Evolutionary conservation across 2,797 vertebrate species (phyloP).

Genomic region (Podargus strigoides): DNA sequence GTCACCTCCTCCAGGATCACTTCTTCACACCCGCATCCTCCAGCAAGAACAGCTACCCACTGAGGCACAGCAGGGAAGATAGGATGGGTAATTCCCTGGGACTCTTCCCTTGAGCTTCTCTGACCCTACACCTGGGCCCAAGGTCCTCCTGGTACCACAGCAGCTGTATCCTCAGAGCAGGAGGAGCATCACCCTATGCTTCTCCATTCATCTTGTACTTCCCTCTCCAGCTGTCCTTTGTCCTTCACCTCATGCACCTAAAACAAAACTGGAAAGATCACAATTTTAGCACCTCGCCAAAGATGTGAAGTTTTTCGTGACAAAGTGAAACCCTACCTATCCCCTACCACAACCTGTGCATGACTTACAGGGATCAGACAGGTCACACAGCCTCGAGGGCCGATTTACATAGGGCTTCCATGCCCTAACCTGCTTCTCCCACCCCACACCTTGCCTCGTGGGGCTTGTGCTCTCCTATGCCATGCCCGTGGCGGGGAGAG

Average conservation of each 20-base stretch:
- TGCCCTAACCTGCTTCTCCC: not conserved
- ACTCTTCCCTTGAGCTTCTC: not conserved
- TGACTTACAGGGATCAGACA: not conserved
- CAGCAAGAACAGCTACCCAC: not conserved
- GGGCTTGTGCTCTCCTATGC: not conserved
- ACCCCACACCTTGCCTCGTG: not conserved
- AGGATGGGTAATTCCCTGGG: not conserved
- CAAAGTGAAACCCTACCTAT: not conserved
- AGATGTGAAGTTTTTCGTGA: accelerated
- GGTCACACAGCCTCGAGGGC: not conserved
- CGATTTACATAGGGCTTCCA: not conserved
- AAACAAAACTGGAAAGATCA: not conserved
- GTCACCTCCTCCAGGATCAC: not conserved
- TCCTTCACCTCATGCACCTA: not conserved
- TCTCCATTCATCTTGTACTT: not conserved
- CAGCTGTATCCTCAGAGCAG: not conserved
- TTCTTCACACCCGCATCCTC: accelerated
- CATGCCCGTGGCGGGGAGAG: accelerated
- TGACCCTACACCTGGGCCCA: no score
- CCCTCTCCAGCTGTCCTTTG: not conserved
- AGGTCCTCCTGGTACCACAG: not conserved
- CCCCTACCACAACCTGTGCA: not conserved
- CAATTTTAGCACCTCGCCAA: not conserved
- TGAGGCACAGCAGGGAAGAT: not conserved
- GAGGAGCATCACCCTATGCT: not conserved